Conservation (phyloP, 1,140 invertebrate genomes). For the Diabrotica undecimpunctata region DNA sequence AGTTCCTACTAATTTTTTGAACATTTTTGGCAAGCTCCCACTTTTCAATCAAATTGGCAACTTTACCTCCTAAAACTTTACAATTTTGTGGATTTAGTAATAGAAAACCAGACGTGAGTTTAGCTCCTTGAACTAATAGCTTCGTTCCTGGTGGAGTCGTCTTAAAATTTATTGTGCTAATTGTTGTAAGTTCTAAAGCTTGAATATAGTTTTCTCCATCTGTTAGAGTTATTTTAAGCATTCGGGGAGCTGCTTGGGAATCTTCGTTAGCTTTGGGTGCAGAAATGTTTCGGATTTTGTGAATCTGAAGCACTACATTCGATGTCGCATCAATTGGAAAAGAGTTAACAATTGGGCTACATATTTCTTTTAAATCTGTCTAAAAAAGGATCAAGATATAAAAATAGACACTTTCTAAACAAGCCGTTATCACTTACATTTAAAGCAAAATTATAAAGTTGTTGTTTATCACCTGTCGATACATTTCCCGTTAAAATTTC, state of each 20-base stretch:
- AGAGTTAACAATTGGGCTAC: constrained; percentile 57
- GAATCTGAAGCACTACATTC: constrained; percentile 78
- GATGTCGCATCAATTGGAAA: constrained; percentile 56
- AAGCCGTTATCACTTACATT: constrained; percentile 58
- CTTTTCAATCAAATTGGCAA: constrained; percentile 79
- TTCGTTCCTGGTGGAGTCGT: constrained; percentile 78
- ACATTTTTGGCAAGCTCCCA: constrained; percentile 84
- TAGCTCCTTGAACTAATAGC: constrained; percentile 52
- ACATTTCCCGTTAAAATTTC: constrained; percentile 64
- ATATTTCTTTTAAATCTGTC: constrained; percentile 76
- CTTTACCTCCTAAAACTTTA: constrained; percentile 74
- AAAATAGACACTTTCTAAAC: constrained; percentile 5
- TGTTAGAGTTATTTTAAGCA: constrained; percentile 78
- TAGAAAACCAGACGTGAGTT: constrained; percentile 63
- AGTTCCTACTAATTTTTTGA: constrained; percentile 62
- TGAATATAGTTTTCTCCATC: constrained; percentile 78
- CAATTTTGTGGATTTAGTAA: constrained; percentile 65
- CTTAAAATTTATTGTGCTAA: constrained; percentile 60
- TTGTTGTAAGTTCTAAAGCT: constrained; percentile 69
- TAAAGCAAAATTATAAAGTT: constrained; percentile 62
- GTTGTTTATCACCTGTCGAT: constrained; percentile 58
- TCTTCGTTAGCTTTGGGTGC: constrained; percentile 89
- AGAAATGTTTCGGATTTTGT: constrained; percentile 80
- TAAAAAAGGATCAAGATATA: constrained; percentile 48
- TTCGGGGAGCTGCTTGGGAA: constrained; percentile 71